These are phyloP conservation scores for Phaetusa simplex DNA, from an alignment of 2,113 vertebrate species.

Conservation along the genomic window DNA sequence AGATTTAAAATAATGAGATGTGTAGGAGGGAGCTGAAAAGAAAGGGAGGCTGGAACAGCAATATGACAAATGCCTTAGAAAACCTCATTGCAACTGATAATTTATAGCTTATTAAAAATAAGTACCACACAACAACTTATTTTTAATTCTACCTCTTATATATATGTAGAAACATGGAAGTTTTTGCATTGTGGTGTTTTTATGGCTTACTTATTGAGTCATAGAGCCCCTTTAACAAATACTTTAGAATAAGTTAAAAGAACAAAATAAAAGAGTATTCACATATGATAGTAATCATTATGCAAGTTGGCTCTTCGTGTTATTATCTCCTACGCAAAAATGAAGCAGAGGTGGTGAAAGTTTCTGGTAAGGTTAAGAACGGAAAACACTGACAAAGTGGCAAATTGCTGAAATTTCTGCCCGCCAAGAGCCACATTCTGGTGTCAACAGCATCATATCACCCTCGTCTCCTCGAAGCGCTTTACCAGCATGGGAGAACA, in stretches of 20 bases:
- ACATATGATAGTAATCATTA: background rate
- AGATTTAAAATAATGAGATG: conserved; percentile 38
- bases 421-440: background rate
- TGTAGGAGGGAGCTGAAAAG: conserved; percentile 33
- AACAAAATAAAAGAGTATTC: background rate
- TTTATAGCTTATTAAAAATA: background rate
- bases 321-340: conserved; percentile 20
- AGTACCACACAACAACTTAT: background rate
- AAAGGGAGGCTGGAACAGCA: conserved; percentile 13
- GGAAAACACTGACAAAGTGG: background rate
- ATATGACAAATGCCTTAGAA: background rate
- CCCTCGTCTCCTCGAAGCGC: background rate
- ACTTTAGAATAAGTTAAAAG: background rate
- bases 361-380: background rate
- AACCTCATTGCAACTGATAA: background rate
- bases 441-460: background rate
- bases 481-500: background rate
- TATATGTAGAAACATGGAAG: background rate
- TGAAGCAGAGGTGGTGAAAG: conserved; percentile 22
- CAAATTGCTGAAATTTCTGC: background rate
- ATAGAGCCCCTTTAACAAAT: background rate
- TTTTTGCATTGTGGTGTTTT: background rate
- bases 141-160: background rate
- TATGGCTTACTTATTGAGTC: background rate
- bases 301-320: background rate